Evolutionary conservation across 2,113 vertebrate genomes (phyloP), one percentile per base, ranked within the genome.

Genomic region (Gracilinanus agilis): DNA sequence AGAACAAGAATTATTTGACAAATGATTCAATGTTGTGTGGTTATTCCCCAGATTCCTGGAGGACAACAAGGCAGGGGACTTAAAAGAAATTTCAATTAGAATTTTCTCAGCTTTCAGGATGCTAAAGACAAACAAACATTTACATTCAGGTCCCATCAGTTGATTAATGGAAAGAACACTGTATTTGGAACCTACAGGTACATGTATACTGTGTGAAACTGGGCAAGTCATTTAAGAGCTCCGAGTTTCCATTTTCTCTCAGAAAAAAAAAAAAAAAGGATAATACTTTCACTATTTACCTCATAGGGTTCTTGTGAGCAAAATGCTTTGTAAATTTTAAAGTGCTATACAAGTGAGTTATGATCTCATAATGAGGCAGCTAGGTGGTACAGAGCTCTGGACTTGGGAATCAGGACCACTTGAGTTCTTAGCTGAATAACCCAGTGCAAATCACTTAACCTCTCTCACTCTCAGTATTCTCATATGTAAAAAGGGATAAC

Each of bases 81-180:
- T 40, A 21, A 75, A n/a, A 75, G 29, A 75, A 75, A n/a, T 75
- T n/a, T 13, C 61, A 75, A 16, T n/a, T 75, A n/a, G 34, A 75
- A 83, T 83, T 40, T 83, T 83, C 16, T 83, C n/a, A 83, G 19
- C n/a, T 83, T 19, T 83, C 16, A 83, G 13, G 67, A 19, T 83
- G 67, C 67, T 40, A 40, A 83, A 83, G 49, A 75, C n/a, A 96
- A 96, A 83, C 23, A 95, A 92, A 90, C 29, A 94, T 12, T 25
- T 61, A 61, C 10, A 29, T 9, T 10, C 58, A 67, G 29, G 21
- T 40, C 21, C n/a, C n/a, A 8, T 75, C 12, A 67, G 5, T n/a
- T 75, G 29, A 13, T 75, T 75, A n/a, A 75, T 75, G n/a, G 6
- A 83, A 83, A 83, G 34, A n/a, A 75, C n/a, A 16, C 34, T n/a